phyloP scores from a whole-genome alignment of 2,888 invertebrate genomes.

The Mythimna lalbum region DNA sequence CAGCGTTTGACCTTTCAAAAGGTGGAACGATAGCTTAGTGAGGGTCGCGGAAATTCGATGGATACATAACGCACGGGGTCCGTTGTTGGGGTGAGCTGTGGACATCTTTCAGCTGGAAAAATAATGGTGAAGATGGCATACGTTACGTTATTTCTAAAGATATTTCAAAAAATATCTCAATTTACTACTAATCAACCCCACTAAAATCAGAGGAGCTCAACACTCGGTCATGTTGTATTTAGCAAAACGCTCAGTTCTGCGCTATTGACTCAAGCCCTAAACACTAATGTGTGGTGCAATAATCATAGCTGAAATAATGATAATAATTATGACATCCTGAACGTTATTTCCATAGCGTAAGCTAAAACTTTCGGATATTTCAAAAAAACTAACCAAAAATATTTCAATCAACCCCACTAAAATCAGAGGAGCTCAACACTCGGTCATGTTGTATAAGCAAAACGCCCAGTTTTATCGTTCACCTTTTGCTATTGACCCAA shows the following conservation, averaged over 20 bases:
- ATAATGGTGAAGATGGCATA: no score
- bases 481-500: conserved; percentile 66
- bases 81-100: no score
- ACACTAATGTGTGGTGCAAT: conserved; percentile 75
- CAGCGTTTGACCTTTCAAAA: no score
- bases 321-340: no score
- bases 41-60: no score
- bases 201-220: conserved; percentile 24
- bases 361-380: no score
- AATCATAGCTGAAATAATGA: conserved; percentile 79
- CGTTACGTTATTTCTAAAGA: no score
- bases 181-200: neutral
- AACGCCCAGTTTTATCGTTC: conserved; percentile 58
- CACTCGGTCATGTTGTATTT: conserved; percentile 31
- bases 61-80: no score
- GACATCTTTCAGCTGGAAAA: no score
- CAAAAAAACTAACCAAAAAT: no score
- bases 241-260: conserved; percentile 58
- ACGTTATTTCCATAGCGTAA: no score
- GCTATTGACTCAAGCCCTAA: conserved; percentile 66
- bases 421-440: conserved; percentile 28
- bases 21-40: no score
- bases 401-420: neutral
- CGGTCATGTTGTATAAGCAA: conserved; percentile 39
- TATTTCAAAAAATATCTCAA: neutral